A percentile compares a stretch with the other conserved stretches of the same genome.
phyloP scores from a whole-genome alignment of 2,113 vertebrate species.

The Microtus montanus region DNA sequence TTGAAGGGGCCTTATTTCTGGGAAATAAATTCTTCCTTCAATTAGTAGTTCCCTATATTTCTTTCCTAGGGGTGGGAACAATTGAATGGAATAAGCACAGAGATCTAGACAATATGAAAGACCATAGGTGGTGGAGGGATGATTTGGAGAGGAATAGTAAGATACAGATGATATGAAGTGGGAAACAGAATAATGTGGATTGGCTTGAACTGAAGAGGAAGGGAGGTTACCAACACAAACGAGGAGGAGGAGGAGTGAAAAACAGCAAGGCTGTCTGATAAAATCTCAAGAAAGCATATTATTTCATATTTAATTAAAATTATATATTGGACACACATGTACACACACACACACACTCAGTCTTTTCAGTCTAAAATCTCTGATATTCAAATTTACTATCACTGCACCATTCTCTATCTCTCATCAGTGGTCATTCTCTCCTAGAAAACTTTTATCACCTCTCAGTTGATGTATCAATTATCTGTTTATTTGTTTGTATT shows the following conservation, averaged over 20 bases:
- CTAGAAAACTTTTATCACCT: neutral
- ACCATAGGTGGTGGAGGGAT: neutral
- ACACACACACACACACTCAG: neutral
- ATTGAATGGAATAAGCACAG: neutral
- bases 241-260: neutral
- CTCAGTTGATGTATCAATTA: neutral
- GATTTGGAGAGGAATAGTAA: neutral
- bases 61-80: neutral
- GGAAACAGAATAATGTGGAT: neutral
- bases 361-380: neutral
- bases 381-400: neutral
- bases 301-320: neutral
- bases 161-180: neutral
- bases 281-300: neutral
- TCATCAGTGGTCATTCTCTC: neutral
- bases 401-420: neutral
- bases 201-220: neutral
- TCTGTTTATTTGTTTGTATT: neutral
- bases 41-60: neutral
- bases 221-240: neutral
- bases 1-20: neutral
- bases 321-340: neutral
- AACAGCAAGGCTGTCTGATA: neutral
- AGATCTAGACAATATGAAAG: neutral
- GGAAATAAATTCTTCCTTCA: neutral